These are phyloP conservation scores for Emydoidea blandingii DNA, from an alignment of 2,797 vertebrate genomes.

Conservation along the genomic window DNA sequence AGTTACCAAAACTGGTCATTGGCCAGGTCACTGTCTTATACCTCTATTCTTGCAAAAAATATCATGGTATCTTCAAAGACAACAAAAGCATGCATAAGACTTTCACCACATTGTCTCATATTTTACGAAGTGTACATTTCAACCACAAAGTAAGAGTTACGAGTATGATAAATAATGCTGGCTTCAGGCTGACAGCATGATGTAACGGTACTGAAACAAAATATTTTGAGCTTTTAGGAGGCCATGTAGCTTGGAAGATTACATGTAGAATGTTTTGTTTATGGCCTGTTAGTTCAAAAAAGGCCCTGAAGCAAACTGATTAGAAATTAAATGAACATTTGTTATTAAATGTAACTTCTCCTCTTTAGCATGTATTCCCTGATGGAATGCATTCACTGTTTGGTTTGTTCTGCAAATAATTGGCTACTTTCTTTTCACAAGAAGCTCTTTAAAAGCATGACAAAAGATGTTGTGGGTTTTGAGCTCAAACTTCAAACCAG, in stretches of 20 bases:
- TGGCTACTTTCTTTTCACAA: slow-evolving; percentile 20
- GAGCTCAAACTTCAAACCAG: not conserved
- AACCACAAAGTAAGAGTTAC: not conserved
- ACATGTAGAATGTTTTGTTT: not conserved
- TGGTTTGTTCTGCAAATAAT: not conserved
- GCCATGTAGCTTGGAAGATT: not conserved
- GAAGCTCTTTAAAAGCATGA: not conserved
- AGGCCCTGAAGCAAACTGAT: slow-evolving; percentile 8
- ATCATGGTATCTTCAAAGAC: not conserved
- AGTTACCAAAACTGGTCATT: not conserved
- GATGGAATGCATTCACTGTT: not conserved
- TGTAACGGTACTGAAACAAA: not conserved
- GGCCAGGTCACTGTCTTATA: not conserved
- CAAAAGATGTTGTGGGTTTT: not conserved
- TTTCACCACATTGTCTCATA: not conserved
- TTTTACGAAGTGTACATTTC: not conserved
- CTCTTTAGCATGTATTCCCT: not conserved
- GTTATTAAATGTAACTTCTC: slow-evolving; percentile 28
- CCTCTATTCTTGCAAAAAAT: not conserved
- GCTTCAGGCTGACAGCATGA: not conserved
- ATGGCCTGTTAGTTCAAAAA: slow-evolving; percentile 8
- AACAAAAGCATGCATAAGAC: not conserved
- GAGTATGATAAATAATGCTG: not conserved
- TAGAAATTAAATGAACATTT: slow-evolving; percentile 3
- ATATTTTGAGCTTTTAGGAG: not conserved